Evolutionary conservation across 2,888 invertebrate genomes (phyloP), one percentile per base, ranked within the genome.

Genomic region (Blastobasis adustella): DNA sequence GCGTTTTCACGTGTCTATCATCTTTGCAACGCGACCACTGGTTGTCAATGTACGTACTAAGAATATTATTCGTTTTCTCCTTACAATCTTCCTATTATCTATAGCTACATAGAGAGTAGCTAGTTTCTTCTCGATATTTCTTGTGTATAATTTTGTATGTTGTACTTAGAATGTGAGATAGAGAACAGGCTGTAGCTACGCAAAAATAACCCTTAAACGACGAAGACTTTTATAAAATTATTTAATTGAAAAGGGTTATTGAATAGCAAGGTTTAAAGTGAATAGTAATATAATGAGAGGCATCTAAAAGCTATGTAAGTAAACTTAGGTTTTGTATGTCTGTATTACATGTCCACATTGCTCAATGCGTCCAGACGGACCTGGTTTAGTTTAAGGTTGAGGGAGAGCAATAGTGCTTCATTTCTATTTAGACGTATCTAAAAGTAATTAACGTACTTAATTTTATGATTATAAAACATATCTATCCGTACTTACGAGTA

Each of bases 271-370:
- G n/a, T 10, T 9, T 10, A n/a, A 43, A 43, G 43, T 10, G 43
- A n/a, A 43, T 43, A 43, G 43, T 10, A 43, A 10, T 43, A 10
- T 10, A 43, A 23, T 23, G 23, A 23, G 49, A 49, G 43, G 37
- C 44, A 49, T 49, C 36, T 41, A 41, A 38, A 8, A 7, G 41
- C 47, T 47, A 9, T 47, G 47, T 47, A 47, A 47, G 40, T 36
- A 23, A 23, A 23, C 23, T 8, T 47, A 47, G 47, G 36, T 47
- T 10, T 36, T 65, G 69, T 74, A 76, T 69, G 68, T 73, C 71
- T 71, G 68, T 73, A 71, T 68, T 73, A 71, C 76, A 72, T 79
- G 85, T 85, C 86, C 85, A 82, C 76, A 70, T 88, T 88, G 88
- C 88, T 88, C 88, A 88, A 88, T 66, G 79, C 81, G 78, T 76